A percentile compares a stretch with the other conserved stretches of the same genome.
phyloP scores from a whole-genome alignment of 2,888 invertebrate species.

The Apeira syringaria region DNA sequence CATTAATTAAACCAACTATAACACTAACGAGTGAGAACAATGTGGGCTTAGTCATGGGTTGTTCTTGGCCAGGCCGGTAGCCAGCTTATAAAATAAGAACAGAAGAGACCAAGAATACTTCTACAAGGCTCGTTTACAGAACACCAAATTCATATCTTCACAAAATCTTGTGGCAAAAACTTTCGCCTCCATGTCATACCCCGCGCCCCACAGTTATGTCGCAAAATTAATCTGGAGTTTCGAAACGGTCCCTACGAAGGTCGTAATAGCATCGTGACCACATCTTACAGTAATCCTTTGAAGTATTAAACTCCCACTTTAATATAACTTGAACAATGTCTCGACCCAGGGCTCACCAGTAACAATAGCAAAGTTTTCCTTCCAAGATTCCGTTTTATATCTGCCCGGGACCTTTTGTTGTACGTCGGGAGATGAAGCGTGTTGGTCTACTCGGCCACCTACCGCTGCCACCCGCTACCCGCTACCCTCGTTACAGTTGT shows the following conservation, averaged over 20 bases:
- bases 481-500: too few relatives aligned
- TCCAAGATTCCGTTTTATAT: conserved; percentile 71
- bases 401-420: conserved; percentile 60
- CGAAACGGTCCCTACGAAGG: conserved; percentile 41
- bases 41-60: too few relatives aligned
- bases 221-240: conserved; percentile 52
- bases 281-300: conserved; percentile 71
- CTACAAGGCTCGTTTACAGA: too few relatives aligned
- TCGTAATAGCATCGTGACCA: conserved; percentile 58
- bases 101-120: too few relatives aligned
- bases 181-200: conserved; percentile 14
- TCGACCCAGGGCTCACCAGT: conserved; percentile 62
- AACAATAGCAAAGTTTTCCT: conserved; percentile 76
- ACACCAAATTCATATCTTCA: too few relatives aligned
- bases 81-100: too few relatives aligned
- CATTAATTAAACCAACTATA: too few relatives aligned
- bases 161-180: conserved; percentile 20
- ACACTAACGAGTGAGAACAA: too few relatives aligned
- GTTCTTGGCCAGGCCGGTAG: too few relatives aligned
- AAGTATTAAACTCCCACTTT: conserved; percentile 74
- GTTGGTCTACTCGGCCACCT: conserved; percentile 44
- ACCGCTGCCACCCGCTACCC: conserved; percentile 30
- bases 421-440: conserved; percentile 42
- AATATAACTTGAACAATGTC: conserved; percentile 78
- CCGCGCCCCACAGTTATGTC: conserved; percentile 35